Evolutionary conservation across 1,140 invertebrate genomes (phyloP).

Genomic region (Drosophila malerkotliana): DNA sequence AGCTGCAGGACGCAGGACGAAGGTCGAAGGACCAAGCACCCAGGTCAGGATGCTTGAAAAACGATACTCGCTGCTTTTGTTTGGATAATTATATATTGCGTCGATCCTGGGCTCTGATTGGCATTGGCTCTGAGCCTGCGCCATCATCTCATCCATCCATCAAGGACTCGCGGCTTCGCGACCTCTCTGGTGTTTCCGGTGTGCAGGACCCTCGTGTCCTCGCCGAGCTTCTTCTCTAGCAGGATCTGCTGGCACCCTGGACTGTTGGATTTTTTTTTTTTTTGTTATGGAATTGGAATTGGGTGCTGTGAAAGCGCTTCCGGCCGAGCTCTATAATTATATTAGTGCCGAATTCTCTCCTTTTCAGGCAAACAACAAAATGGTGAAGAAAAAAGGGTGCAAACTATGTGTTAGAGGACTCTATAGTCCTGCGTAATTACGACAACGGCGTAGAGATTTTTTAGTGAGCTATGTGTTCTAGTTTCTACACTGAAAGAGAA

Average conservation of each 20-base stretch:
- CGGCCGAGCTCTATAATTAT: slow-evolving; percentile 75
- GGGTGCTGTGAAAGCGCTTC: slow-evolving; percentile 77
- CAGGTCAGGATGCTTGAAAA: slow-evolving; percentile 74
- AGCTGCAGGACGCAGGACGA: slow-evolving; percentile 31
- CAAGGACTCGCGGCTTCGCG: slow-evolving; percentile 32
- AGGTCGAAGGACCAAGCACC: neutral
- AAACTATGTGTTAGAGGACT: slow-evolving; percentile 26
- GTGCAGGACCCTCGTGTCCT: slow-evolving; percentile 40
- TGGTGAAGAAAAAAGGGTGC: slow-evolving; percentile 41
- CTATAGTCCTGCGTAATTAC: slow-evolving; percentile 57
- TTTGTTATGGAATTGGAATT: slow-evolving; percentile 3
- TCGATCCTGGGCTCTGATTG: slow-evolving; percentile 35
- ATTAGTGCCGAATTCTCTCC: slow-evolving; percentile 57
- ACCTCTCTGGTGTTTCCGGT: slow-evolving; percentile 51
- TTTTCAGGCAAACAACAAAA: slow-evolving; percentile 21
- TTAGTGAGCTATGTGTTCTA: slow-evolving; percentile 1
- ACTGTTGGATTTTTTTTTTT: slow-evolving; percentile 5
- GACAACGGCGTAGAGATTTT: slow-evolving; percentile 11
- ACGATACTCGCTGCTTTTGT: slow-evolving; percentile 68
- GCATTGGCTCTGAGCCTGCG: slow-evolving; percentile 21
- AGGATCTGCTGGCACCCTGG: slow-evolving; percentile 37
- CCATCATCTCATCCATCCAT: slow-evolving; percentile 46
- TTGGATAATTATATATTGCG: slow-evolving; percentile 71
- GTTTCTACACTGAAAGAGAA: slow-evolving; percentile 4
- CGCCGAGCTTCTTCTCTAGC: slow-evolving; percentile 43